These are phyloP conservation scores for Nymphalis polychloros DNA, from an alignment of 2,888 invertebrate genomes.

Conservation along the genomic window DNA sequence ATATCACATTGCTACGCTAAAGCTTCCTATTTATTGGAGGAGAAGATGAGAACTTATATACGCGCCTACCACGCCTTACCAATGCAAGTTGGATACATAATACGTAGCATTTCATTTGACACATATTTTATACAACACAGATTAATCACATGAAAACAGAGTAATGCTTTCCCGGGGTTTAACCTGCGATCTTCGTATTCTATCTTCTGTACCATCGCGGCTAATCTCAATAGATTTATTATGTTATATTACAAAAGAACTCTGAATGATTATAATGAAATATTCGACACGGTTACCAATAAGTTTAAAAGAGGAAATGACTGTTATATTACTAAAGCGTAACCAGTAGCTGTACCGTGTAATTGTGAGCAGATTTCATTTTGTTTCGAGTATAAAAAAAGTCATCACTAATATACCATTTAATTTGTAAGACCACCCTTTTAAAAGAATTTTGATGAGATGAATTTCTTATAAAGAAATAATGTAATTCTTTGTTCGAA, in stretches of 20 bases:
- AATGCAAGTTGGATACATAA: no score
- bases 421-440: conserved; percentile 44
- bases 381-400: conserved; percentile 53
- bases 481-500: background rate
- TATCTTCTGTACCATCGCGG: background rate
- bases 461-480: conserved; percentile 23
- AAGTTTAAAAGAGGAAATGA: conserved; percentile 63
- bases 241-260: conserved; percentile 11
- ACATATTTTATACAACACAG: no score
- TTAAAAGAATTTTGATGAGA: conserved; percentile 30
- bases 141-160: no score
- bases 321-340: conserved; percentile 57
- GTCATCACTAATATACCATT: conserved; percentile 34
- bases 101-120: no score
- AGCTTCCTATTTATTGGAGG: no score
- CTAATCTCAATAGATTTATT: background rate
- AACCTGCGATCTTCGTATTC: background rate
- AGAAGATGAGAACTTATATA: no score
- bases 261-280: conserved; percentile 18
- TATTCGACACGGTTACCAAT: conserved; percentile 32
- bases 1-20: no score
- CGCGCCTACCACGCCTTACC: no score
- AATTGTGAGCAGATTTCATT: conserved; percentile 63
- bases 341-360: conserved; percentile 47
- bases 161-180: no score